Evolutionary conservation across 2,113 vertebrate species (phyloP).

Genomic region (Butastur rufipennis): DNA sequence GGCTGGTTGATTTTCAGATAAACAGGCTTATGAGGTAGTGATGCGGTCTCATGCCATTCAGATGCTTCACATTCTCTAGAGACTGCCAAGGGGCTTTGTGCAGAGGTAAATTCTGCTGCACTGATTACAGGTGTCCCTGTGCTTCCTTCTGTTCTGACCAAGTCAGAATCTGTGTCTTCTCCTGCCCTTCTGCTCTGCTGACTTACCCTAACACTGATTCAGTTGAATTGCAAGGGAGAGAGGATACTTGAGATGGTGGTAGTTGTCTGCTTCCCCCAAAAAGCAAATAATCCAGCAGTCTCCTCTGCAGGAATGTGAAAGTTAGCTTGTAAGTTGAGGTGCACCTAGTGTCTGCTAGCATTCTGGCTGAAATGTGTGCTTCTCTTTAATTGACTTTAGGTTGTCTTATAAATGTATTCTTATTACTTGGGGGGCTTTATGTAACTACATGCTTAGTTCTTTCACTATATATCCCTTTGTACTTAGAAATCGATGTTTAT

Average conservation of each 20-base stretch:
- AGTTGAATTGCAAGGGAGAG: background rate
- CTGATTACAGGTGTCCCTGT: background rate
- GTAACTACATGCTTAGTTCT: background rate
- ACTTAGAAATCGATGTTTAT: background rate
- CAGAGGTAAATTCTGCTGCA: background rate
- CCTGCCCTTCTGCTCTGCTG: background rate
- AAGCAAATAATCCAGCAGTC: background rate
- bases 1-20: background rate
- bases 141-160: background rate
- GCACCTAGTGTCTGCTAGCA: fast-evolving
- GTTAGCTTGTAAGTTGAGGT: background rate
- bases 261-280: background rate
- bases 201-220: background rate
- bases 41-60: fast-evolving
- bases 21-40: background rate
- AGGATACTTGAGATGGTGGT: background rate
- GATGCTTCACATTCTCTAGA: background rate
- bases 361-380: background rate
- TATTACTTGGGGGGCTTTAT: fast-evolving
- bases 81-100: background rate
- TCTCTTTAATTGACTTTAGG: background rate
- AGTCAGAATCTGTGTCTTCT: background rate
- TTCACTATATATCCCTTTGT: background rate
- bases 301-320: background rate
- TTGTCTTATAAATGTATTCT: background rate